phyloP scores from a whole-genome alignment of 1,140 invertebrate species.

The Ctenoplectra terminalis region DNA sequence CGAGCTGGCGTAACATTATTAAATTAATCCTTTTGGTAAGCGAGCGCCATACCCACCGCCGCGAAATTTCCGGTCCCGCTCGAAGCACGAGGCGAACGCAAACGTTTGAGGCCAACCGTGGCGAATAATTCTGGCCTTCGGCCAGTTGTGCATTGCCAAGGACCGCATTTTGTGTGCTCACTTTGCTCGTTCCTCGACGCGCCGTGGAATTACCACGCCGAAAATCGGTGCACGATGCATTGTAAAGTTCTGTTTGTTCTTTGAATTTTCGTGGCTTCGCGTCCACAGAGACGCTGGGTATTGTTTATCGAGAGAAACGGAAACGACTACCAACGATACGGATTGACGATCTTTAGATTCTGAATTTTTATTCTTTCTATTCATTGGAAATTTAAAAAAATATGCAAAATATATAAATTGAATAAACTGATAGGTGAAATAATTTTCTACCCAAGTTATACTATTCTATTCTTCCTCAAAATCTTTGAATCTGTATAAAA shows the following conservation, averaged over 20 bases:
- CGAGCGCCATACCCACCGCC: background rate
- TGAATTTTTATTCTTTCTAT: too few species aligned
- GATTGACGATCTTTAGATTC: too few species aligned
- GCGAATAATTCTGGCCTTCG: constrained; percentile 1
- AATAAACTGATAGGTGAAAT: too few species aligned
- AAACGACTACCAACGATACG: background rate
- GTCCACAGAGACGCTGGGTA: background rate
- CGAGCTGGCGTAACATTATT: constrained; percentile 16
- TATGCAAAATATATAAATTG: too few species aligned
- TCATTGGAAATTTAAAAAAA: too few species aligned
- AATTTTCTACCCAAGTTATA: too few species aligned
- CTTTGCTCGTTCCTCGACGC: background rate
- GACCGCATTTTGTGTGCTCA: background rate
- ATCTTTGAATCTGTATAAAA: too few species aligned
- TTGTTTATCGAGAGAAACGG: background rate
- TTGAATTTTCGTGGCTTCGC: background rate
- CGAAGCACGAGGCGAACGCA: background rate
- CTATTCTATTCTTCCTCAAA: too few species aligned
- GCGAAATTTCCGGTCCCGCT: background rate
- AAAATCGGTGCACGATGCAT: constrained; percentile 2
- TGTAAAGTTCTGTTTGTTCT: background rate
- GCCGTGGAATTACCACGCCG: background rate
- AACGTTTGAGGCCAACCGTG: background rate
- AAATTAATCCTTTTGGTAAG: constrained; percentile 36
- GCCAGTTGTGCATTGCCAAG: constrained; percentile 20